Evolutionary conservation across 2,888 invertebrate genomes (phyloP).

Genomic region (Meliscaeva auricollis): DNA sequence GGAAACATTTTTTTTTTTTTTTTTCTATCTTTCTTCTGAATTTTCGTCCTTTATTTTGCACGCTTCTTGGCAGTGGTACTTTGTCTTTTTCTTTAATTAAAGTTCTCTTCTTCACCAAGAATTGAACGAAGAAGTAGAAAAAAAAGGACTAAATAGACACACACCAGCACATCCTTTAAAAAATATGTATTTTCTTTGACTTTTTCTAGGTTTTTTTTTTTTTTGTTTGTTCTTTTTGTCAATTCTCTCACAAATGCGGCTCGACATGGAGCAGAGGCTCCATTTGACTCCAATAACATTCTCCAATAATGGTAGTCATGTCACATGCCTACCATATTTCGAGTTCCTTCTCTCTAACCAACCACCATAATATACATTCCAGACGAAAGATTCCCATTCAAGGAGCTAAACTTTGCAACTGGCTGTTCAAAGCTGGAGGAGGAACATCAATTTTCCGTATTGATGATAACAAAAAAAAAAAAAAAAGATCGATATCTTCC

Average conservation of each 20-base stretch:
- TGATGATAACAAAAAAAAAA: slow-evolving; percentile 58
- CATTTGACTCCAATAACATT: slow-evolving; percentile 55
- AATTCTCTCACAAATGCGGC: slow-evolving; percentile 5
- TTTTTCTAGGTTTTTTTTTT: too few species aligned
- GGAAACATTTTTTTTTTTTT: slow-evolving; percentile 7
- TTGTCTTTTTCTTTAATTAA: slow-evolving; percentile 70
- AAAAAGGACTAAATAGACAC: slow-evolving; percentile 1
- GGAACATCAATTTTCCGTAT: slow-evolving; percentile 67
- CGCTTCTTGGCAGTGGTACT: slow-evolving; percentile 16
- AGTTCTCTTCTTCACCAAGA: slow-evolving; percentile 44
- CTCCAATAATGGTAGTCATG: slow-evolving; percentile 72
- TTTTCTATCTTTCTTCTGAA: not conserved
- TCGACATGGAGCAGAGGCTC: slow-evolving; percentile 15
- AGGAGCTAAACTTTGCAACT: slow-evolving; percentile 25
- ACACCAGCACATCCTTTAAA: slow-evolving; percentile 2
- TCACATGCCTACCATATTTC: slow-evolving; percentile 68
- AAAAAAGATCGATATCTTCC: slow-evolving; percentile 68
- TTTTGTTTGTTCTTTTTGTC: not conserved
- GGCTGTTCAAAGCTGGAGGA: slow-evolving; percentile 21
- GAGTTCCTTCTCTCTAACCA: slow-evolving; percentile 39
- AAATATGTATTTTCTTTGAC: slow-evolving; percentile 9
- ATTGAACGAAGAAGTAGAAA: slow-evolving; percentile 10
- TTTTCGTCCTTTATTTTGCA: slow-evolving; percentile 1
- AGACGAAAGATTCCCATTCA: slow-evolving; percentile 35
- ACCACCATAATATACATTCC: slow-evolving; percentile 44